Base-by-base conservation (phyloP, 2,113 vertebrate species). In the Datnioides undecimradiatus region DNA sequence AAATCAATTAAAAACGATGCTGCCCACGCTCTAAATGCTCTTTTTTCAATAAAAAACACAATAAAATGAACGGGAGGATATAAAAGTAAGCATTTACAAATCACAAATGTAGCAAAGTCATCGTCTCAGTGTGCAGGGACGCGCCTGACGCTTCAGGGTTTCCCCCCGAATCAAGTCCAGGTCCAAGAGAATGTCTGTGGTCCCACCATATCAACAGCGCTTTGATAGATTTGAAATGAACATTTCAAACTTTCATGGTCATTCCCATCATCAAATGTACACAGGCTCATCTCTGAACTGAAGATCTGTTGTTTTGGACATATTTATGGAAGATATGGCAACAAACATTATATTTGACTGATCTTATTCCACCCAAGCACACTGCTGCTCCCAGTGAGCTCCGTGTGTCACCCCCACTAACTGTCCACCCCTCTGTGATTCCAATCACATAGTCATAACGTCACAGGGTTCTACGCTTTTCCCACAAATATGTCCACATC, bases 71-170 rank as follows among this genome's bases (percentile, higher is more conserved):
- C 10, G 10, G 38, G 3, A 52, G 63, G 36, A 63, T 66, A 54
- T 54, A 72, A 55, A 60, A 46, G 55, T 36, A 48, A 34, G 13
- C 54, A 69, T 78, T 58, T 84, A 64, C 48, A 71, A 59, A 75
- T 40, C 9, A 69, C 59, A 80, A 27, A 4, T 33, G 71, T 12
- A 60, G 25, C 40, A 19, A 58, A 64, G n/a, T 49, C 36, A 2
- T 3, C 8, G 9, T 29, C 7, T 3, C 23, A 59, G 3, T 23
- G 5, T 25, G 4, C 27, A 25, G 9, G 34, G 46, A 49, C 9
- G 21, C 7, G 36, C 27, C 9, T 41, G 60, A 19, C 27, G 16
- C 21, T 14, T 16, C 63, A 64, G 1, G 17, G 10, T 48, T 33
- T 48, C 25, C 19, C 25, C 19, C 64, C 52, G 19, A 34, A 64